Percentiles rank a stretch among this genome's conserved stretches.
These are phyloP conservation scores for Napeogenes sylphis DNA, from an alignment of 2,888 invertebrate species.

Conservation along the genomic window DNA sequence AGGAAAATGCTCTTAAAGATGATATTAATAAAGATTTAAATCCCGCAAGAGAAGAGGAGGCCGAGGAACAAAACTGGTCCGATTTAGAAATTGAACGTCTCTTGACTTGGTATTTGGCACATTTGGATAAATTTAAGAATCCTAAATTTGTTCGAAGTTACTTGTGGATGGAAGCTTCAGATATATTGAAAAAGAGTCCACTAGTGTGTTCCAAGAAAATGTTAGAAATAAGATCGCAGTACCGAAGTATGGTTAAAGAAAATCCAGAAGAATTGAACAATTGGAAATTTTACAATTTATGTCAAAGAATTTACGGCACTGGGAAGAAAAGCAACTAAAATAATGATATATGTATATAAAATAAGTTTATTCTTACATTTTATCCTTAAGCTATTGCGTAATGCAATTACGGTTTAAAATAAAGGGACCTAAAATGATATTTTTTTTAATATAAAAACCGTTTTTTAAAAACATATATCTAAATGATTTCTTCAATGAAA, in stretches of 20 bases:
- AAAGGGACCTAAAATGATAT: too few relatives aligned
- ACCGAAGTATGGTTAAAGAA: constrained; percentile 60
- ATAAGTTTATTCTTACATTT: neutral
- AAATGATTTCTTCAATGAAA: too few relatives aligned
- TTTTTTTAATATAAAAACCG: too few relatives aligned
- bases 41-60: constrained; percentile 30
- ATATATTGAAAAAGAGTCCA: constrained; percentile 56
- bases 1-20: constrained; percentile 39
- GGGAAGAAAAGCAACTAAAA: constrained; percentile 47
- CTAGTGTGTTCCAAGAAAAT: constrained; percentile 66
- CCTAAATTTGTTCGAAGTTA: constrained; percentile 62
- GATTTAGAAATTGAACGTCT: constrained; percentile 57
- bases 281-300: constrained; percentile 62
- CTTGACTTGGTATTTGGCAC: constrained; percentile 61
- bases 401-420: too few relatives aligned
- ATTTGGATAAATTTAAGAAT: constrained; percentile 68
- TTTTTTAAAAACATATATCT: too few relatives aligned
- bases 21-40: constrained; percentile 29
- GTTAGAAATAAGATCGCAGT: constrained; percentile 61
- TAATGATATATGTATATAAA: neutral
- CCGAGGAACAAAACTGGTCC: constrained; percentile 47
- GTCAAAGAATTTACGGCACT: constrained; percentile 69
- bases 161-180: constrained; percentile 62
- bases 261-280: constrained; percentile 44
- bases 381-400: neutral